Conservation (phyloP, 2,797 vertebrate species). For the Coregonus ussuriensis region DNA sequence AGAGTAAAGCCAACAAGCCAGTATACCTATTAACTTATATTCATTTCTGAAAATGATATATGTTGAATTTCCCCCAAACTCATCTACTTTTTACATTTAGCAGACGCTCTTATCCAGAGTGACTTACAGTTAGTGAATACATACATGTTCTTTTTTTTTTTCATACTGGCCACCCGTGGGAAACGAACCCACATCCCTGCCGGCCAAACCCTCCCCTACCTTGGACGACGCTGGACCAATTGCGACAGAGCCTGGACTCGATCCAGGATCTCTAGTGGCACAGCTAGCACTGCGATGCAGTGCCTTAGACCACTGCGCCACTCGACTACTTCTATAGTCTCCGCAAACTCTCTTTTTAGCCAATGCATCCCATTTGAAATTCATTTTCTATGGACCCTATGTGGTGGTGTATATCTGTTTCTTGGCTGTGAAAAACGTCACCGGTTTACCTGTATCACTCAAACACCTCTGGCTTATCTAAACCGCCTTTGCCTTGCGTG, state of each 20-base stretch:
- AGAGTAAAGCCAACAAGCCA: not conserved
- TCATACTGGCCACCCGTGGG: too few species aligned
- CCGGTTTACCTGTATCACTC: slow-evolving; percentile 80
- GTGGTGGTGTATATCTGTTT: slow-evolving; percentile 46
- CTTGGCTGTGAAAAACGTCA: slow-evolving; percentile 65
- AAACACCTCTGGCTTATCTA: slow-evolving; percentile 81
- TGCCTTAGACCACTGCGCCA: not conserved
- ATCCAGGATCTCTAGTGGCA: too few species aligned
- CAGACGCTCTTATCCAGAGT: too few species aligned
- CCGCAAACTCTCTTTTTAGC: not conserved
- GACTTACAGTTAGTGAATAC: too few species aligned
- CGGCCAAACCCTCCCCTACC: too few species aligned
- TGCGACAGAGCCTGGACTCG: too few species aligned
- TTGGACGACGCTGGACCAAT: too few species aligned
- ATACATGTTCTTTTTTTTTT: too few species aligned
- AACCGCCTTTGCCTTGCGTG: slow-evolving; percentile 78
- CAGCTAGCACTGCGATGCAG: too few species aligned
- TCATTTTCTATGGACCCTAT: slow-evolving; percentile 12
- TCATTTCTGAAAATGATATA: not conserved
- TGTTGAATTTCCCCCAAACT: not conserved
- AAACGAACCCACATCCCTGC: too few species aligned
- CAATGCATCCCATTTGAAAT: not conserved
- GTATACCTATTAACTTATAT: not conserved
- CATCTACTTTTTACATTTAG: not conserved
- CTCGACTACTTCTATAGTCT: not conserved